Percentiles rank a stretch among this genome's conserved stretches.
phyloP scores from a whole-genome alignment of 2,797 vertebrate genomes.

The Catharus ustulatus region DNA sequence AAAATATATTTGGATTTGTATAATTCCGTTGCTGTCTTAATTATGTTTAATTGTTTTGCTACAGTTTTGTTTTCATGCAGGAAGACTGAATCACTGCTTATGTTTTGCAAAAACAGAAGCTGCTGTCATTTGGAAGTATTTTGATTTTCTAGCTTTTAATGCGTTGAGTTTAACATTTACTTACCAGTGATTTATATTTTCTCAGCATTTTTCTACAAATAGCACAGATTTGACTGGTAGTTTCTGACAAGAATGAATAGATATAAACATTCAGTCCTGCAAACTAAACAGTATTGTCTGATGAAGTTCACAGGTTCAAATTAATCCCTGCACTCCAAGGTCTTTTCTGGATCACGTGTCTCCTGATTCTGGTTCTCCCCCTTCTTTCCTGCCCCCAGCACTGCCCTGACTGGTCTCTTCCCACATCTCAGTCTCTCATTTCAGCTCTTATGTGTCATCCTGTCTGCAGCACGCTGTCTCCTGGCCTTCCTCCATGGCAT shows the following conservation, averaged over 20 bases:
- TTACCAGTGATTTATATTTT: not conserved
- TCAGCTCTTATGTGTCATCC: not conserved
- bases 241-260: not conserved
- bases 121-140: not conserved
- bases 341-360: not conserved
- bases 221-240: not conserved
- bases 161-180: not conserved
- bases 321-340: not conserved
- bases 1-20: not conserved
- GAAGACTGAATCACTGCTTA: not conserved
- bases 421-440: not conserved
- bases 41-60: not conserved
- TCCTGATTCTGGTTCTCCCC: not conserved
- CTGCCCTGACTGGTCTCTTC: not conserved
- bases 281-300: not conserved
- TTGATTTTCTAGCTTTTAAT: not conserved
- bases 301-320: slow-evolving; percentile 9
- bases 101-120: not conserved
- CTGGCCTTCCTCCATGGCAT: not conserved
- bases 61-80: not conserved
- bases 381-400: not conserved
- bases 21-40: not conserved
- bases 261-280: not conserved
- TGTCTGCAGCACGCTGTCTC: not conserved
- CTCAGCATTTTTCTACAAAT: not conserved